Evolutionary conservation across 2,797 vertebrate species (phyloP).

Genomic region (Cetoscarus ocellatus): DNA sequence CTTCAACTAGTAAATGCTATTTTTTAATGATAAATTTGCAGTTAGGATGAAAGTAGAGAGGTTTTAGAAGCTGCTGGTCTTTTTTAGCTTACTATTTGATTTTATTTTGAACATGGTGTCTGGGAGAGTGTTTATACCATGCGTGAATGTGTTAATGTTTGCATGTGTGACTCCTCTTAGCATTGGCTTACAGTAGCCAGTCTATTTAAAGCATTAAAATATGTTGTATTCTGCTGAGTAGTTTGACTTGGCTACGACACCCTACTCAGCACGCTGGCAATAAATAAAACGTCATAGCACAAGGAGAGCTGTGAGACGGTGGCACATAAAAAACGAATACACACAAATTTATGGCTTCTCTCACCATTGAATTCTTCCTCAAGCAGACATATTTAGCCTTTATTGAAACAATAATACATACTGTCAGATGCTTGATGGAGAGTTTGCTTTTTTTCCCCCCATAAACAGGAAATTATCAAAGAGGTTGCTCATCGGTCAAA

Average conservation of each 20-base stretch:
- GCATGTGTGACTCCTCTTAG: conserved; percentile 54
- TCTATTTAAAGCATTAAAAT: conserved; percentile 75
- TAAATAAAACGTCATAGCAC: conserved; percentile 59
- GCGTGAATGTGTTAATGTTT: conserved; percentile 39
- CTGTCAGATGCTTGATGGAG: conserved; percentile 28
- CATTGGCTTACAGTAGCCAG: conserved; percentile 69
- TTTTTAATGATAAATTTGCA: too few species aligned
- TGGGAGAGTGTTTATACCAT: conserved; percentile 50
- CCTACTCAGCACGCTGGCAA: conserved; percentile 49
- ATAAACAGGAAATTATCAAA: conserved; percentile 58
- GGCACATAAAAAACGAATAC: not conserved
- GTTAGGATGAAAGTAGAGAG: not conserved
- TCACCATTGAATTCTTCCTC: not conserved
- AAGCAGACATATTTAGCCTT: conserved; percentile 10
- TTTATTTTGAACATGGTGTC: conserved; percentile 13
- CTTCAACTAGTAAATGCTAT: too few species aligned
- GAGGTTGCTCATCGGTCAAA: conserved; percentile 33
- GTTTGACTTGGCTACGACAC: conserved; percentile 72
- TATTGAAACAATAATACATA: conserved; percentile 29
- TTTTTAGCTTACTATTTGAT: conserved; percentile 9
- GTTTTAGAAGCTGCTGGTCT: not conserved
- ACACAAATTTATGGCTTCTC: too few species aligned
- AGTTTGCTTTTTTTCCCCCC: conserved; percentile 44
- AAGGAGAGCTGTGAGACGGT: conserved; percentile 1
- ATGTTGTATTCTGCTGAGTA: conserved; percentile 73